These are phyloP conservation scores for Athene noctua DNA, from an alignment of 2,113 vertebrate species.

Conservation along the genomic window DNA sequence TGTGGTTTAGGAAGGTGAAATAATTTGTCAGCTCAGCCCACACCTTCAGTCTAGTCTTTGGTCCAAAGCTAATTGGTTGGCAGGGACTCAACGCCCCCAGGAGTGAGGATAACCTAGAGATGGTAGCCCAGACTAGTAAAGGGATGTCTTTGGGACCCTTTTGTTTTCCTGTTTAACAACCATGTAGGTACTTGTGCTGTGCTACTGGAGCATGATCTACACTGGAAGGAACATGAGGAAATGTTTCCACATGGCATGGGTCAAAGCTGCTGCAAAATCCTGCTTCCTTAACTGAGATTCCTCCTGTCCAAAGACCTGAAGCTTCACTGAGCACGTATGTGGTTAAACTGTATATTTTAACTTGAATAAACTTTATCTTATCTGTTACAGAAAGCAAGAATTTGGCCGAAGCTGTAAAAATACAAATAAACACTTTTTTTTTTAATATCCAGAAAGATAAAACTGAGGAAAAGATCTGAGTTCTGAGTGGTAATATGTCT, in stretches of 20 bases:
- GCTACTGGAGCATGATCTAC: background rate
- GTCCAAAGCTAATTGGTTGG: background rate
- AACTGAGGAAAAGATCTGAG: background rate
- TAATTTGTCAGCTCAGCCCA: background rate
- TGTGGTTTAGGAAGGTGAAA: background rate
- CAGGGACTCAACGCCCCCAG: background rate
- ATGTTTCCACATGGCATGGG: no score
- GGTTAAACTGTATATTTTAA: background rate
- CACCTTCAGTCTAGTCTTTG: rapidly evolving
- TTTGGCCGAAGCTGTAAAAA: background rate
- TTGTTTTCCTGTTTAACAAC: background rate
- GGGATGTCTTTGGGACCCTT: background rate
- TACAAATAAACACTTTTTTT: background rate
- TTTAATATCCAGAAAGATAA: background rate
- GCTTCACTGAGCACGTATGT: background rate
- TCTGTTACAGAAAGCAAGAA: background rate
- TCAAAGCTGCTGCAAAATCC: background rate
- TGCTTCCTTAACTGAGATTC: background rate
- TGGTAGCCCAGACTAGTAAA: background rate
- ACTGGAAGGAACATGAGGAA: background rate
- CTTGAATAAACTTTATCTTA: background rate
- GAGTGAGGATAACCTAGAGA: background rate
- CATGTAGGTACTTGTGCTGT: rapidly evolving
- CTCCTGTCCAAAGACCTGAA: background rate
- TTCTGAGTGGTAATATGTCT: background rate